Conservation (phyloP, 2,797 vertebrate species). For the Gambusia yucatana region DNA sequence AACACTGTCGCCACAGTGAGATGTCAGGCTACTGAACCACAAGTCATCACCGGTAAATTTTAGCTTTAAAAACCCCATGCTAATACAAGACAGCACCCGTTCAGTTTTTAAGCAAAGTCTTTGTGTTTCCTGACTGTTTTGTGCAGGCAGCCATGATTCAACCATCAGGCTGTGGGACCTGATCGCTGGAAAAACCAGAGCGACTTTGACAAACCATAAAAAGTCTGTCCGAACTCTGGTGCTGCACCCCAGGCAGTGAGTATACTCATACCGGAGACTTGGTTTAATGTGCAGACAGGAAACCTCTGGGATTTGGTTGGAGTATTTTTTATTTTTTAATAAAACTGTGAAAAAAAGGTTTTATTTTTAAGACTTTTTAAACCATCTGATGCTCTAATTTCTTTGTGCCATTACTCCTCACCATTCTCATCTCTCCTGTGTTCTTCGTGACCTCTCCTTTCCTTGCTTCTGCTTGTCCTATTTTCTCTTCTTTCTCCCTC, state of each 20-base stretch:
- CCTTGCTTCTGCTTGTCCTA: not conserved
- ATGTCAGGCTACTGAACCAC: slow-evolving; percentile 94
- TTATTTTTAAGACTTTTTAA: not conserved
- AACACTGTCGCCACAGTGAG: slow-evolving; percentile 97
- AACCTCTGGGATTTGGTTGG: not conserved
- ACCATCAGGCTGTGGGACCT: slow-evolving; percentile 98
- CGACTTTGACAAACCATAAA: slow-evolving; percentile 98
- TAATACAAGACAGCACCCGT: not conserved
- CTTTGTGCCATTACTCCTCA: not conserved
- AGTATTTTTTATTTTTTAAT: not conserved
- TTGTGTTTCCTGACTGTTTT: not conserved
- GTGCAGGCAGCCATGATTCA: slow-evolving; percentile 94
- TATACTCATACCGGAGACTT: slow-evolving; percentile 6
- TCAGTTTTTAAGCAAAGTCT: not conserved
- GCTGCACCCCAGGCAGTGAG: slow-evolving; percentile 95
- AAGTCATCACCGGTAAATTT: slow-evolving; percentile 92
- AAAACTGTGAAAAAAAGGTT: not conserved
- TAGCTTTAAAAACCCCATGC: not conserved
- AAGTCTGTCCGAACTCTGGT: slow-evolving; percentile 95
- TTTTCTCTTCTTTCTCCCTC: not conserved
- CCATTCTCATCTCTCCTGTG: not conserved
- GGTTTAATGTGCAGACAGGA: not conserved
- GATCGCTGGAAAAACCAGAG: slow-evolving; percentile 96
- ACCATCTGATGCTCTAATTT: not conserved
- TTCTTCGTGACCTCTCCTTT: not conserved